Conservation (phyloP, 2,888 invertebrate genomes). For the Dromius quadrimaculatus region DNA sequence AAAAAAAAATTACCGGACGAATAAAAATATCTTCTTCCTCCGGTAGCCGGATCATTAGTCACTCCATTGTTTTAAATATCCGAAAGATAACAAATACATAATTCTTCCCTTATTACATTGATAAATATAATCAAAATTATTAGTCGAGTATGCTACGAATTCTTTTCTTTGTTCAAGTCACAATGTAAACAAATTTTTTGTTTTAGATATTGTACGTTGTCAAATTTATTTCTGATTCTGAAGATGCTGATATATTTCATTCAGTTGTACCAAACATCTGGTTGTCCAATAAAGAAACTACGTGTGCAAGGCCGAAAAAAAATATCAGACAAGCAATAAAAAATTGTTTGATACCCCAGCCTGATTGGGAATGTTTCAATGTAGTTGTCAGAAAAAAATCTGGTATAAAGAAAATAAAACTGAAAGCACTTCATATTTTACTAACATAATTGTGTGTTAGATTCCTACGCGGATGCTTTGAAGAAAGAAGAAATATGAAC, state of each 20-base stretch:
- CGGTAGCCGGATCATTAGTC: too few relatives aligned
- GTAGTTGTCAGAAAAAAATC: slow-evolving; percentile 3
- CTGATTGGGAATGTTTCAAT: not conserved
- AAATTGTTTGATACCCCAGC: slow-evolving; percentile 7
- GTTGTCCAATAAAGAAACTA: not conserved
- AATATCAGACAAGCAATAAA: not conserved
- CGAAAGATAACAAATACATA: not conserved
- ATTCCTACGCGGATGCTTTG: not conserved
- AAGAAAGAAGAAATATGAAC: not conserved
- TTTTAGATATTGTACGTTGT: not conserved
- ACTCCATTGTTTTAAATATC: not conserved
- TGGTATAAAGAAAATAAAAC: not conserved
- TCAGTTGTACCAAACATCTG: slow-evolving; percentile 13
- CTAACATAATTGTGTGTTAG: not conserved
- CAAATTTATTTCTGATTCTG: not conserved
- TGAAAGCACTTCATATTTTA: not conserved
- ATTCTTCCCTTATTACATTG: not conserved
- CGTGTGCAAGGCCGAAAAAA: slow-evolving; percentile 4
- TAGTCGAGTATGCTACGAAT: not conserved
- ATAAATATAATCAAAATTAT: not conserved
- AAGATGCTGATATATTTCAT: not conserved
- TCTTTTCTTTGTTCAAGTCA: not conserved
- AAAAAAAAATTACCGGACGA: too few relatives aligned
- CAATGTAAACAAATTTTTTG: too few relatives aligned
- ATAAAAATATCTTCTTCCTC: too few relatives aligned